Conservation (phyloP, 2,113 vertebrate genomes). For the Centropus bengalensis region DNA sequence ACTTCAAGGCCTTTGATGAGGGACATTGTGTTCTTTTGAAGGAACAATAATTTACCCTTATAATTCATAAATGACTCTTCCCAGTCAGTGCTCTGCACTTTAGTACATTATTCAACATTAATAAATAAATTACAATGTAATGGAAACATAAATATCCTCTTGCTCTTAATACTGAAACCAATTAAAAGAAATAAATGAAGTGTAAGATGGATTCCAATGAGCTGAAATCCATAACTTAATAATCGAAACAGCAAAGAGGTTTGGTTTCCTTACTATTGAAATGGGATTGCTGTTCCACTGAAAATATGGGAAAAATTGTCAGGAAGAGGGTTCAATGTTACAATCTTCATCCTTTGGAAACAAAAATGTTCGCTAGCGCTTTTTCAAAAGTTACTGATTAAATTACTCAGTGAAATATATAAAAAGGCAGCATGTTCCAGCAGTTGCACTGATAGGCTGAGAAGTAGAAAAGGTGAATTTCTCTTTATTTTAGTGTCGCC, state of each 20-base stretch:
- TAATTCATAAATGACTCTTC: not conserved
- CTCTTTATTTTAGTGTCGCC: not conserved
- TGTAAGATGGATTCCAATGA: not conserved
- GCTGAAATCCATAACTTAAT: not conserved
- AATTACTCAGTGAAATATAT: not conserved
- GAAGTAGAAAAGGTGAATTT: not conserved
- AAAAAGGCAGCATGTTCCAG: not conserved
- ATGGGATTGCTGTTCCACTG: not conserved
- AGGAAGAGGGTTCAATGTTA: not conserved
- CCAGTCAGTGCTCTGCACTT: not conserved
- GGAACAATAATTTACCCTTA: not conserved
- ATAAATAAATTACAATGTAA: conserved; percentile 29
- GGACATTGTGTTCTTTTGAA: not conserved
- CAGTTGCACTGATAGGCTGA: not conserved
- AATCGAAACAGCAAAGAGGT: not conserved
- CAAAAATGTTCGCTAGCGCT: rapidly evolving
- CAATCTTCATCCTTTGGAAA: not conserved
- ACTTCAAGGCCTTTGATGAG: not conserved
- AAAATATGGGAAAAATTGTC: not conserved
- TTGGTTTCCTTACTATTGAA: not conserved
- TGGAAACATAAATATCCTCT: conserved; percentile 13
- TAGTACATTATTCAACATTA: conserved; percentile 14
- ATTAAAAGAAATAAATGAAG: not conserved
- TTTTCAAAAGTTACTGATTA: not conserved
- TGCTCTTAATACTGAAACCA: not conserved